Evolutionary conservation across 2,113 vertebrate species (phyloP).

Genomic region (Nettapus auritus): DNA sequence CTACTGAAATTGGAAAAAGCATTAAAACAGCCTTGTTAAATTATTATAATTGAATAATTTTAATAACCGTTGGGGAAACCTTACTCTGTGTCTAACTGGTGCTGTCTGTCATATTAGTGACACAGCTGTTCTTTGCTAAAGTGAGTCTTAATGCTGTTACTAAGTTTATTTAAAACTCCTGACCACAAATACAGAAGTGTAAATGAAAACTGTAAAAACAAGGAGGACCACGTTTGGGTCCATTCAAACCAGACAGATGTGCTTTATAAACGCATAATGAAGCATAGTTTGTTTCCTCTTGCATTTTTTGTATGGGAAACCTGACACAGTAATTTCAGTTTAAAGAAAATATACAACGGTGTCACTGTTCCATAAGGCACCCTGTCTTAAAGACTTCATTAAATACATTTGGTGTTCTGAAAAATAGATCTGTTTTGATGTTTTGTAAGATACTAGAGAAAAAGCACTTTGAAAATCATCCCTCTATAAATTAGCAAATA

Average conservation of each 20-base stretch:
- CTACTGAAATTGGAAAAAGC: not conserved
- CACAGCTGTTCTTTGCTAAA: not conserved
- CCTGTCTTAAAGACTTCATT: slow-evolving; percentile 9
- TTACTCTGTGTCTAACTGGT: not conserved
- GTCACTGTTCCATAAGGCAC: not conserved
- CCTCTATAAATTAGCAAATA: not conserved
- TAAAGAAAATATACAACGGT: not conserved
- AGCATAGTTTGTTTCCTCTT: not conserved
- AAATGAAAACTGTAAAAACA: slow-evolving; percentile 6
- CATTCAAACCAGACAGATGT: not conserved
- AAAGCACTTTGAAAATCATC: not conserved
- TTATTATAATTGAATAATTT: not conserved
- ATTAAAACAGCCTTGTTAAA: not conserved
- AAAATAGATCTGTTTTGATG: not conserved
- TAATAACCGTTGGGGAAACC: not conserved
- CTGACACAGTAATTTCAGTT: not conserved
- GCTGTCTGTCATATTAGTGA: not conserved
- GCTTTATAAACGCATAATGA: not conserved
- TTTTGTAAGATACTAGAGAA: not conserved
- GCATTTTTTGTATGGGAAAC: not conserved
- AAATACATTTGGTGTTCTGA: not conserved
- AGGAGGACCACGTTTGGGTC: not conserved
- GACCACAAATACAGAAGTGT: not conserved
- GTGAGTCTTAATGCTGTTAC: not conserved
- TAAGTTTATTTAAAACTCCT: slow-evolving; percentile 8